Evolutionary conservation across 1,140 invertebrate genomes (phyloP).

Genomic region (Cotesia vestalis): DNA sequence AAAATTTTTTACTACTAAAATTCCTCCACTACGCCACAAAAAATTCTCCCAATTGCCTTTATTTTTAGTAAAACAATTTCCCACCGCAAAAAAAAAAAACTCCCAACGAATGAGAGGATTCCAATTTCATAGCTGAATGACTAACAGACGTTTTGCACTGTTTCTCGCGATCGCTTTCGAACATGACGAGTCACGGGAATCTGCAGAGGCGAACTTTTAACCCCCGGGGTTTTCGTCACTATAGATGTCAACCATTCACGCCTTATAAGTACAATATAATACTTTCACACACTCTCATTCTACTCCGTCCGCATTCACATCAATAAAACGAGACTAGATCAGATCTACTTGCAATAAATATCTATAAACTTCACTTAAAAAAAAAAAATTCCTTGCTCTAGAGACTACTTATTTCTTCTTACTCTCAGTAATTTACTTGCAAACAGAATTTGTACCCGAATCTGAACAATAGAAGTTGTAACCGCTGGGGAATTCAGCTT

Average conservation of each 20-base stretch:
- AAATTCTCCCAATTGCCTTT: no score
- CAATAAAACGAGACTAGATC: no score
- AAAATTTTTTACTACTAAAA: no score
- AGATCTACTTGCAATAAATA: no score
- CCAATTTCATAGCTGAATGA: slow-evolving; percentile 18
- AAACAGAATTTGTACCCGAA: no score
- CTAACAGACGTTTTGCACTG: slow-evolving; percentile 27
- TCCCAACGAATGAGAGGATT: background rate
- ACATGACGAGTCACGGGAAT: slow-evolving; percentile 18
- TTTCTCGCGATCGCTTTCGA: slow-evolving; percentile 12
- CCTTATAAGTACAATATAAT: background rate
- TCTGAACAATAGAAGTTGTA: background rate
- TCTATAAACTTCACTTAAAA: no score
- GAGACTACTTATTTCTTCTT: no score
- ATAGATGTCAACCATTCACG: background rate
- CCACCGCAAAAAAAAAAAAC: no score
- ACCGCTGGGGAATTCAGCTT: background rate
- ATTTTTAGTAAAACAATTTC: background rate
- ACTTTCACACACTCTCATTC: background rate
- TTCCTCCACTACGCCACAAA: no score
- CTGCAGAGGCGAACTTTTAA: slow-evolving; percentile 17
- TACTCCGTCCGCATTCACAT: no score
- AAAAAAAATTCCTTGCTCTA: no score
- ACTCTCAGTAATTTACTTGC: no score
- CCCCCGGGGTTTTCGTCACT: background rate